Conservation (phyloP, 2,888 invertebrate genomes). For the Ischnus inquisitorius region DNA sequence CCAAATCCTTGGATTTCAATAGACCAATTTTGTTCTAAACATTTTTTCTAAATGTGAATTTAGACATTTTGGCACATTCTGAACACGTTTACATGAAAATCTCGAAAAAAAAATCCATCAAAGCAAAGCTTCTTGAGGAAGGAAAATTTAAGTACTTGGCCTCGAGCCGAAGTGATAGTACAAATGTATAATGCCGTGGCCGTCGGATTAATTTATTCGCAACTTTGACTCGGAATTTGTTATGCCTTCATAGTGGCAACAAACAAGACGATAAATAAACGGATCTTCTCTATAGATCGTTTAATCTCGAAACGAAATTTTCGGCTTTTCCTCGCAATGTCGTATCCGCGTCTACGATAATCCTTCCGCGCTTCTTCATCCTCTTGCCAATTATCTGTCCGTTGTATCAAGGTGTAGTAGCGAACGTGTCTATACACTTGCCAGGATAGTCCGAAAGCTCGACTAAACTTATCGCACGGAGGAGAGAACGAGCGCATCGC, state of each 20-base stretch:
- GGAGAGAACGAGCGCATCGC: constrained; percentile 27
- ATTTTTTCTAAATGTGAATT: too few species aligned
- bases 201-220: constrained; percentile 45
- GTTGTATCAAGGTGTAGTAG: constrained; percentile 15
- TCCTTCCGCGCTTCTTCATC: constrained; percentile 11
- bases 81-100: too few species aligned
- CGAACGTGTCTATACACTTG: neutral
- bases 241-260: constrained; percentile 17
- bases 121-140: too few species aligned
- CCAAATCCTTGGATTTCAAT: too few species aligned
- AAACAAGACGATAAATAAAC: constrained; percentile 22
- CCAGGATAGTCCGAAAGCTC: neutral
- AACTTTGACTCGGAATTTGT: constrained; percentile 29
- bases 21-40: too few species aligned
- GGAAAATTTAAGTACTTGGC: too few species aligned
- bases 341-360: neutral
- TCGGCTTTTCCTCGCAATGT: neutral
- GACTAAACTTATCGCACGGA: constrained; percentile 26
- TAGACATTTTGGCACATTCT: too few species aligned
- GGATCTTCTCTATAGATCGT: neutral
- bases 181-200: constrained; percentile 5
- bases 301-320: constrained; percentile 6
- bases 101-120: too few species aligned
- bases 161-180: too few species aligned
- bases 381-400: constrained; percentile 28